These are phyloP conservation scores for Uloborus plumipes DNA, from an alignment of 2,888 invertebrate genomes.

Conservation along the genomic window DNA sequence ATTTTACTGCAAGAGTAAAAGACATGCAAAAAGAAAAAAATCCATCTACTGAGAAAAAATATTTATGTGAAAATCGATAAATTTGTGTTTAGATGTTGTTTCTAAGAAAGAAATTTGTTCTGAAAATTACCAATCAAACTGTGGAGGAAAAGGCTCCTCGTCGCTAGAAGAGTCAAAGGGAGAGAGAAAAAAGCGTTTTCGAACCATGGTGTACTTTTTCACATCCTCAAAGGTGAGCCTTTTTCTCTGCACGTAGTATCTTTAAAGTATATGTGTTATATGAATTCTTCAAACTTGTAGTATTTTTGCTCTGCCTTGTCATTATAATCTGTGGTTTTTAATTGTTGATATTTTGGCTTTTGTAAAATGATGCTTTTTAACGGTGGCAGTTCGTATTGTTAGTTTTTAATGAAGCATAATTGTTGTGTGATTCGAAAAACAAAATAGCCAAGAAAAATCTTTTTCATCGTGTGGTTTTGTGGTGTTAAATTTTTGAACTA, in stretches of 20 bases:
- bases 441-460: slow-evolving; percentile 59
- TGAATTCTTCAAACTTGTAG: slow-evolving; percentile 59
- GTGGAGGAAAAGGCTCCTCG: slow-evolving; percentile 50
- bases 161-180: too few relatives aligned
- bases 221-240: slow-evolving; percentile 11
- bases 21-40: slow-evolving; percentile 32
- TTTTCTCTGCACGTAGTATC: slow-evolving; percentile 50
- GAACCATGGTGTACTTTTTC: too few relatives aligned
- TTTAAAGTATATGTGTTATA: slow-evolving; percentile 54
- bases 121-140: slow-evolving; percentile 28
- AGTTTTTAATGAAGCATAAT: slow-evolving; percentile 54
- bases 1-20: slow-evolving; percentile 63
- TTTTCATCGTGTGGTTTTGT: slow-evolving; percentile 62
- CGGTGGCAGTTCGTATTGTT: slow-evolving; percentile 63
- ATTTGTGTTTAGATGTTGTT: slow-evolving; percentile 62
- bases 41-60: slow-evolving; percentile 17
- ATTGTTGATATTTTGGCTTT: slow-evolving; percentile 60
- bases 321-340: slow-evolving; percentile 55
- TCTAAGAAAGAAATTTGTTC: slow-evolving; percentile 56
- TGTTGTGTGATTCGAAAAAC: slow-evolving; percentile 50
- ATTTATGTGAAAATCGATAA: slow-evolving; percentile 56
- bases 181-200: not conserved
- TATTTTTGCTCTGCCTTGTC: slow-evolving; percentile 59
- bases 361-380: slow-evolving; percentile 58
- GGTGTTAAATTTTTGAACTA: slow-evolving; percentile 60